Conservation (phyloP, 2,888 invertebrate genomes). For the Aricia artaxerxes region DNA sequence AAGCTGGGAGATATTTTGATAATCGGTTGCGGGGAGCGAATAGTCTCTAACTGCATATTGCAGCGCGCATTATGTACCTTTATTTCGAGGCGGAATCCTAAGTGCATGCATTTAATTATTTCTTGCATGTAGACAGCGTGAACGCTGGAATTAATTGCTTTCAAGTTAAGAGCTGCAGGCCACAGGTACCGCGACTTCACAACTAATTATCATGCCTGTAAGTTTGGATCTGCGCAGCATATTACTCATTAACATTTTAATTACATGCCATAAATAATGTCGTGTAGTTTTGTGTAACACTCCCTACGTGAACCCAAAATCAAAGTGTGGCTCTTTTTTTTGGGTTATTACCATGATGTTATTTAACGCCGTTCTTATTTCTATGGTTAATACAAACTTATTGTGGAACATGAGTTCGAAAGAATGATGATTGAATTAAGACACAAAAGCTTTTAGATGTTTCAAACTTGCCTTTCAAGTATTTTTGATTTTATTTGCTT, state of each 20-base stretch:
- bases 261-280: neutral
- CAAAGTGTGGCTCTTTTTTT: neutral
- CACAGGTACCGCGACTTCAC: conserved; percentile 18
- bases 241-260: conserved; percentile 23
- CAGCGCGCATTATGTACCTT: neutral
- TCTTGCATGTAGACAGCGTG: conserved; percentile 17
- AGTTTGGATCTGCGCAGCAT: conserved; percentile 10
- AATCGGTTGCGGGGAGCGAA: conserved; percentile 3
- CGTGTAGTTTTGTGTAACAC: neutral
- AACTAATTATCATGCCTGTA: conserved; percentile 25
- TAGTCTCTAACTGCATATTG: conserved; percentile 16
- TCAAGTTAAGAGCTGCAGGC: conserved; percentile 17
- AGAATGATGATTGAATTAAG: no score
- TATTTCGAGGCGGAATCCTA: conserved; percentile 2
- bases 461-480: neutral
- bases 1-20: neutral
- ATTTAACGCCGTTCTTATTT: neutral
- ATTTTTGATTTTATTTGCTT: neutral
- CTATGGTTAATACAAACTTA: neutral
- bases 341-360: neutral
- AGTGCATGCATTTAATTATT: conserved; percentile 17
- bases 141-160: conserved; percentile 25
- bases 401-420: no score
- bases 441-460: neutral
- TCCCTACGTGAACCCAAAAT: neutral